Base-by-base conservation (phyloP, 2,888 invertebrate species). In the Cremastinae sp. region DNA sequence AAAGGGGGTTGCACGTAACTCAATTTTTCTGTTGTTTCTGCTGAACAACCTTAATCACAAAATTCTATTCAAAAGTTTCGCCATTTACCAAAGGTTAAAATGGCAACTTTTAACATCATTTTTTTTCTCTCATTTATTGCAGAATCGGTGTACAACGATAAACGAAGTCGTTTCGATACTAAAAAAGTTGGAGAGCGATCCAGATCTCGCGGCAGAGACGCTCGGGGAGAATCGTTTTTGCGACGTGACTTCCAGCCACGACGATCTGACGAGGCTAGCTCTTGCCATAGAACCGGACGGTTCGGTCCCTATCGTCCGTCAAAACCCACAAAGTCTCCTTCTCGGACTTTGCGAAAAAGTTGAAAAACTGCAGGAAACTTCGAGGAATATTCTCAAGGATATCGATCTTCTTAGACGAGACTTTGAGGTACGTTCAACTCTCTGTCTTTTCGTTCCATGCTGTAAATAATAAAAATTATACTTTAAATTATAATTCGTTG, bases 281-380 rank as follows among this genome's bases (percentile, higher is more conserved):
- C 79, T 87, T 68, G 34, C 86, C 2, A 85, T 86, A 14, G 85
- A 87, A 74, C 82, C 83, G n/a, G 84, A 87, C 56, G 83, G 78
- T 8, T 70, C 69, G 7, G 74, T 75, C 18, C 65, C 78, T 2
- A 51, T 62, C n/a, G 45, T 66, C 0, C 38, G 20, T 34, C 78
- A 71, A 3, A 75, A 83, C 38, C 74, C 84, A 5, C 82, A 82
- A 36, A 77, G 78, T 53, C 73, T 82, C 45, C 76, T 87, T 36
- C 70, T 75, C 14, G 79, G 82, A 41, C 83, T 89, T 38, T 84
- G 81, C 16, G 79, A 66, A 49, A 87, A 83, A 73, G 81, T 89
- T 9, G 84, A 86, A 22, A 81, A 79, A 38, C 82, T 89, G 12
- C 83, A 84, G 41, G 74, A 79, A 9, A 77, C 79, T 20, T 87